Conservation (phyloP, 2,113 vertebrate genomes). For the Petroica traversi region DNA sequence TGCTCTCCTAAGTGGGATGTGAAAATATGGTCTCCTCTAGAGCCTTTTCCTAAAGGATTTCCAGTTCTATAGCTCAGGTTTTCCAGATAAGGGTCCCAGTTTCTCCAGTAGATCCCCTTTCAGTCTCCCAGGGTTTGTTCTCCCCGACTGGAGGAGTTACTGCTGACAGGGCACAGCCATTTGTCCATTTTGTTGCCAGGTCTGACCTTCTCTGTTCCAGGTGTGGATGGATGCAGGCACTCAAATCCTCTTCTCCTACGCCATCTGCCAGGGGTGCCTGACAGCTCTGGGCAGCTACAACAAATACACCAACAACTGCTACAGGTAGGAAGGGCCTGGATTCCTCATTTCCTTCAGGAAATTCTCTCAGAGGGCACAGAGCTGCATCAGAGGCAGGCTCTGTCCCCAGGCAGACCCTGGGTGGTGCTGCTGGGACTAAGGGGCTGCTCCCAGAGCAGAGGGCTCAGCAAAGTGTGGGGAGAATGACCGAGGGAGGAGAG, state of each 20-base stretch:
- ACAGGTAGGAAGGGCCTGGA: constrained; percentile 74
- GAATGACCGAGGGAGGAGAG: not conserved
- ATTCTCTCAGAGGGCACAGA: not conserved
- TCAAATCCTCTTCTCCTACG: constrained; percentile 89
- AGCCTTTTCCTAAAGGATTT: not conserved
- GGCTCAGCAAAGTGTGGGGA: not conserved
- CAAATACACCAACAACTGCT: constrained; percentile 91
- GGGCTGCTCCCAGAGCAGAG: not conserved
- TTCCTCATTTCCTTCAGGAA: not conserved
- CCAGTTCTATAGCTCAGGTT: not conserved
- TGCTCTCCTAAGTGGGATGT: not conserved
- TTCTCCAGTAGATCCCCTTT: not conserved
- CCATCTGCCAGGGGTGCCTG: constrained; percentile 86
- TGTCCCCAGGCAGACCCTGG: not conserved
- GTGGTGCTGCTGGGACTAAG: not conserved
- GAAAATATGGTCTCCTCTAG: not conserved
- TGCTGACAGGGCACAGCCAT: not conserved
- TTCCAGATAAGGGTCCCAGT: not conserved
- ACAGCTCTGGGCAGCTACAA: constrained; percentile 94
- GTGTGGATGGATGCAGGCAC: constrained; percentile 89
- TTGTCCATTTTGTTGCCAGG: not conserved
- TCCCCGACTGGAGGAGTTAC: not conserved
- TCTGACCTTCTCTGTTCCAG: constrained; percentile 61
- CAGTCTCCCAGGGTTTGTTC: not conserved
- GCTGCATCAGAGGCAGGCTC: not conserved